Conservation (phyloP, 1,140 invertebrate species). For the Leptopilina boulardi region DNA sequence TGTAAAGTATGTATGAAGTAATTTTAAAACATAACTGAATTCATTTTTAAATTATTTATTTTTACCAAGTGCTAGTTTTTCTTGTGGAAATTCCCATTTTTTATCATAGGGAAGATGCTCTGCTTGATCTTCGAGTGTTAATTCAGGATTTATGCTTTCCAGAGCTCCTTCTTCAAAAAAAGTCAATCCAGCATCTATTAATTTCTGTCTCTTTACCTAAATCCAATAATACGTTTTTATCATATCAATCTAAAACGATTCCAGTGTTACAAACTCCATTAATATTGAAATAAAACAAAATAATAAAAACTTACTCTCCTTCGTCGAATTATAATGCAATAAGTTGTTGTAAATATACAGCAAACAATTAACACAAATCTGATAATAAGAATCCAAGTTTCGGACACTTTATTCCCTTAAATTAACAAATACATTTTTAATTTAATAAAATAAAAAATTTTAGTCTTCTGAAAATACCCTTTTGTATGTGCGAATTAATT, state of each 20-base stretch:
- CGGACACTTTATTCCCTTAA: slow-evolving; percentile 56
- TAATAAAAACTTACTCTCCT: slow-evolving; percentile 74
- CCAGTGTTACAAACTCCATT: no score
- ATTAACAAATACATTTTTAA: neutral
- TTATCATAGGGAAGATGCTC: slow-evolving; percentile 93
- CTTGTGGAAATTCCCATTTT: slow-evolving; percentile 92
- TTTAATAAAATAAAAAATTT: neutral
- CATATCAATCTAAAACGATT: neutral
- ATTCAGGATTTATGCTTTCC: slow-evolving; percentile 90
- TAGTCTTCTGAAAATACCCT: no score
- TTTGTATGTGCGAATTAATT: no score
- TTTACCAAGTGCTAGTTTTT: slow-evolving; percentile 88
- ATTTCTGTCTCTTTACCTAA: slow-evolving; percentile 78
- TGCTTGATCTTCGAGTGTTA: slow-evolving; percentile 93
- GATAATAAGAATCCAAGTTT: slow-evolving; percentile 68
- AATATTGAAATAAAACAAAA: no score
- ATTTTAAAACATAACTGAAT: neutral
- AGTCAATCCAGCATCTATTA: slow-evolving; percentile 81
- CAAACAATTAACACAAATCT: slow-evolving; percentile 75
- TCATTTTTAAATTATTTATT: slow-evolving; percentile 32
- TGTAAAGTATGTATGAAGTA: no score
- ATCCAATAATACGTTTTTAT: slow-evolving; percentile 13
- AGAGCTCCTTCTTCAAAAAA: slow-evolving; percentile 88
- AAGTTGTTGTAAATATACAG: slow-evolving; percentile 73
- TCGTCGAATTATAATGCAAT: slow-evolving; percentile 77